Evolutionary conservation across 2,113 vertebrate species (phyloP).

Genomic region (Brienomyrus brachyistius): DNA sequence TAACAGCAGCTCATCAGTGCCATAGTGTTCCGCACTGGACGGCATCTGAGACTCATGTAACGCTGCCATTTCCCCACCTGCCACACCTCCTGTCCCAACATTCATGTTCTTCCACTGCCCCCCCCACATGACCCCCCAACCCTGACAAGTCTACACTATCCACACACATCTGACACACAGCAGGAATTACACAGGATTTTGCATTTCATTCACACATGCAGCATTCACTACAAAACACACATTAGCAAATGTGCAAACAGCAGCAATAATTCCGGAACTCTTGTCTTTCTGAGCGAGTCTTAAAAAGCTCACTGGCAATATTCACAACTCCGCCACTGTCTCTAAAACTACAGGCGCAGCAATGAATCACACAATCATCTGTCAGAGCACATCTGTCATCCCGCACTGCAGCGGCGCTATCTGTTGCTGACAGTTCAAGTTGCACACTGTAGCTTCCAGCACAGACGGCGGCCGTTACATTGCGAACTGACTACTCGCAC

Average conservation of each 20-base stretch:
- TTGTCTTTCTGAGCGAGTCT: neutral
- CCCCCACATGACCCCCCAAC: neutral
- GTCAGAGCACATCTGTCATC: neutral
- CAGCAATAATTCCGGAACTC: neutral
- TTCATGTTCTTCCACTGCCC: constrained; percentile 58
- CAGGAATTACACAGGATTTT: neutral
- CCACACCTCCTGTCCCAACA: constrained; percentile 30
- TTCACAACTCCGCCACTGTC: neutral
- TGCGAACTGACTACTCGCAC: constrained; percentile 6
- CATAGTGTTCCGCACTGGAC: constrained; percentile 75
- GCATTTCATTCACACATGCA: neutral
- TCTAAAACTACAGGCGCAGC: neutral
- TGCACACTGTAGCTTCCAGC: neutral
- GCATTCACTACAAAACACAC: neutral
- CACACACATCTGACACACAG: neutral
- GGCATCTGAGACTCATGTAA: constrained; percentile 74
- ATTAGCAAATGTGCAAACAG: neutral
- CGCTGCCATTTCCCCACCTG: constrained; percentile 40
- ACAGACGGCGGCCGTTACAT: neutral
- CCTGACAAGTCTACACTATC: neutral
- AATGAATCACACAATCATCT: neutral
- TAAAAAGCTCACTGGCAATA: neutral
- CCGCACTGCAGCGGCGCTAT: neutral
- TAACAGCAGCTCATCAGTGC: constrained; percentile 83
- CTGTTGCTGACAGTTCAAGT: constrained; percentile 10